Evolutionary conservation across 2,113 vertebrate species (phyloP), one percentile per base, ranked within the genome.

Genomic region (Varanus komodoensis): DNA sequence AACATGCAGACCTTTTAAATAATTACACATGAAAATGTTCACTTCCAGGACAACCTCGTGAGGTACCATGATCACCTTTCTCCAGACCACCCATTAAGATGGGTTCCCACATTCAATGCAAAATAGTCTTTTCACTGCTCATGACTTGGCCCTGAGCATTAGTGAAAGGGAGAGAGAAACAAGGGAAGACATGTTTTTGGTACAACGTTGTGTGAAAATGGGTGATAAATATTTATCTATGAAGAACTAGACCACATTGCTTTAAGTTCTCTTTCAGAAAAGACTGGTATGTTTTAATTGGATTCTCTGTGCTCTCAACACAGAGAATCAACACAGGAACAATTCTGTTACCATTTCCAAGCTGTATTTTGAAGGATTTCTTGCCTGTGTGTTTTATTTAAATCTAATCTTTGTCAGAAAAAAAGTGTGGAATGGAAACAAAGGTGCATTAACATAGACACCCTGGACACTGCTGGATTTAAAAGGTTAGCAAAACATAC

Each of bases 211-310:
- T 0, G 88, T 87, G 82, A 93, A 93, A 92, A 73, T 84, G 50
- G 64, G 90, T 27, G 61, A 86, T 52, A 88, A 87, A 95, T 96
- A 92, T 95, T 96, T 95, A 69, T 87, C 85, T 93, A 80, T 64
- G 50, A 89, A 91, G 69, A 88, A 84, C 38, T 78, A 92, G 74
- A 86, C 48, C 87, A 93, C 90, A 86, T 79, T 84, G 69, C 90
- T 89, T 34, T 29, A n/a, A 91, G 88, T 91, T 95, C 86, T 88
- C 34, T 38, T 85, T 52, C 25, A 64, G 74, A 2, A 1, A 89
- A 87, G 34, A 54, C 3, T 69, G 92, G 50, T 78, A 25, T 96
- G 87, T 92, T 96, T 95, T 94, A 88, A 88, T 67, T 95, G 94
- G 94, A 92, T 91, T 8, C 90, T 44, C 11, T 17, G 77, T 79